Conservation (phyloP, 2,113 vertebrate genomes). For the Menura novaehollandiae region DNA sequence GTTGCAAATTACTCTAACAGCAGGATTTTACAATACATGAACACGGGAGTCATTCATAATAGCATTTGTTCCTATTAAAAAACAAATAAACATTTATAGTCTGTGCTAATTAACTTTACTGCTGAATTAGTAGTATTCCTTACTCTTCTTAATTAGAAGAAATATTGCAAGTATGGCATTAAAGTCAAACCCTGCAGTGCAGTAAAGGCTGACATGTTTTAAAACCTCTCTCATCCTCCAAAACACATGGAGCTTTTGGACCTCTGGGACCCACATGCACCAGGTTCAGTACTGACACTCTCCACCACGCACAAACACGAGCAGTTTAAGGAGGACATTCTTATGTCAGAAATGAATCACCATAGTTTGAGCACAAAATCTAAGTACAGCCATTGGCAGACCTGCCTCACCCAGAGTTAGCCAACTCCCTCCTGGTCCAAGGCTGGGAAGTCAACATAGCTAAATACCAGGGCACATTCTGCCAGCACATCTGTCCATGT, state of each 20-base stretch:
- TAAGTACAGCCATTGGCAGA: background rate
- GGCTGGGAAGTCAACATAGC: background rate
- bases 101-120: conserved; percentile 12
- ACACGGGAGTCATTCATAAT: background rate
- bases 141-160: background rate
- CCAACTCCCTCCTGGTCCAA: background rate
- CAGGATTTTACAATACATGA: conserved; percentile 4
- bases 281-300: background rate
- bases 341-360: background rate
- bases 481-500: background rate
- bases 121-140: background rate
- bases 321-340: background rate
- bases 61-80: conserved; percentile 17
- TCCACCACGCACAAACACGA: fast-evolving
- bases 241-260: background rate
- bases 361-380: background rate
- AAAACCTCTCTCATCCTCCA: background rate
- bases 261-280: background rate
- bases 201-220: background rate
- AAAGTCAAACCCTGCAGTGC: background rate
- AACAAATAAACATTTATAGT: conserved; percentile 29
- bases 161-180: background rate
- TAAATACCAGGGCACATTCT: background rate
- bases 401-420: background rate
- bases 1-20: background rate